A percentile compares a stretch with the other conserved stretches of the same genome.
phyloP scores from a whole-genome alignment of 2,113 vertebrate species.

The Chinchilla lanigera region DNA sequence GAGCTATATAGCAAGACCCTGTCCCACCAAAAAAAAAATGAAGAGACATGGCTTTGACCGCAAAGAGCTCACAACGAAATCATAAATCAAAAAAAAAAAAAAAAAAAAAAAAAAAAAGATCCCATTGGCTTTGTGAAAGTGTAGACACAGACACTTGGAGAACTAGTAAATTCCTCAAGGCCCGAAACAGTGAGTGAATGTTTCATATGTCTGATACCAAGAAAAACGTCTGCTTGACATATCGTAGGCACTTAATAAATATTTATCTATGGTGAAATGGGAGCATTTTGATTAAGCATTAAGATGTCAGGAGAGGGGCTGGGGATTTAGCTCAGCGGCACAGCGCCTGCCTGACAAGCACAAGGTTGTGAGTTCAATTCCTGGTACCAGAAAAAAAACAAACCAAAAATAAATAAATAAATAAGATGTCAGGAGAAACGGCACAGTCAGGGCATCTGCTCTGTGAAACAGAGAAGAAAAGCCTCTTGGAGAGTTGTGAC shows the following conservation, averaged over 20 bases:
- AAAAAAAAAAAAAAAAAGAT: neutral
- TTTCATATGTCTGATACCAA: neutral
- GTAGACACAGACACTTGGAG: neutral
- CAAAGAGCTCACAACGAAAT: no score
- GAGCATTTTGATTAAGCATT: neutral
- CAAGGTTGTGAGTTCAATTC: no score
- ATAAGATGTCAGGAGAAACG: neutral
- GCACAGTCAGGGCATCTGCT: neutral
- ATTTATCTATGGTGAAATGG: neutral
- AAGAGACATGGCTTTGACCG: no score
- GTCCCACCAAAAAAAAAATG: neutral
- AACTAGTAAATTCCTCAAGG: constrained; percentile 19
- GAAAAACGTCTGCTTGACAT: neutral
- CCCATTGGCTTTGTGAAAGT: neutral
- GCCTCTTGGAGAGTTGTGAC: neutral
- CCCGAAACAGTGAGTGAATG: neutral
- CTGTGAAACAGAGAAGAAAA: neutral
- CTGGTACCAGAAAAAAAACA: no score
- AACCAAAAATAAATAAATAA: no score
- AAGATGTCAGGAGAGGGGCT: neutral
- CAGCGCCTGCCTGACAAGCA: no score
- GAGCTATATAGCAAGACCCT: neutral
- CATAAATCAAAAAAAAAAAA: no score
- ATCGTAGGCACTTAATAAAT: neutral
- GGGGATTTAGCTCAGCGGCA: no score